These are phyloP conservation scores for Poecilia picta DNA, from an alignment of 2,797 vertebrate species.

Conservation along the genomic window DNA sequence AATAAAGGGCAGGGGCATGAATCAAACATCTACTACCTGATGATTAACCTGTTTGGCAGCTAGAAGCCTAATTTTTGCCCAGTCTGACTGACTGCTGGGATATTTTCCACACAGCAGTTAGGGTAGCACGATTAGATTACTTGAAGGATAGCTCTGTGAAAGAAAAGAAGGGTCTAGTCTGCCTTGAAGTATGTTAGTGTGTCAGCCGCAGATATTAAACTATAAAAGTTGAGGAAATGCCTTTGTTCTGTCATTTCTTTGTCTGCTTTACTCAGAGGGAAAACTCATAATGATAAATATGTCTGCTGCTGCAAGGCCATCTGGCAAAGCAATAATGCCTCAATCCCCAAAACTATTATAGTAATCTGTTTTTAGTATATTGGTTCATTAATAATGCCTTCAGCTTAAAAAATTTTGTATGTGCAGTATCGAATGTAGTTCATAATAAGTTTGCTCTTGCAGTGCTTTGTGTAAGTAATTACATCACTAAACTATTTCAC, in stretches of 20 bases:
- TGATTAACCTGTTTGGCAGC: conserved; percentile 71
- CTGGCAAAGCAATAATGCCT: conserved; percentile 48
- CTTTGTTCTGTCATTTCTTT: conserved; percentile 34
- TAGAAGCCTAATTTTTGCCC: conserved; percentile 43
- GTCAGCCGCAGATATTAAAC: conserved; percentile 17
- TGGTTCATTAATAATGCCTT: conserved; percentile 14
- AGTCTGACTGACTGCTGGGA: conserved; percentile 20
- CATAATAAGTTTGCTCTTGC: conserved; percentile 5
- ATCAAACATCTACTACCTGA: conserved; percentile 73
- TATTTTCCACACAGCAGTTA: conserved; percentile 29
- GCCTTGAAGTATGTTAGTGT: conserved; percentile 33
- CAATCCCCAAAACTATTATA: conserved; percentile 24
- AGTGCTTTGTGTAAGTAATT: neutral
- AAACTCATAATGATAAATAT: conserved; percentile 47
- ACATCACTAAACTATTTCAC: neutral
- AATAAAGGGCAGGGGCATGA: conserved; percentile 71
- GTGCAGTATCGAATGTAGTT: neutral
- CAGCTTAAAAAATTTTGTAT: conserved; percentile 5
- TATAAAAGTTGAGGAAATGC: conserved; percentile 42
- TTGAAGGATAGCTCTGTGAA: neutral
- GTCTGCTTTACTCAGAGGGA: conserved; percentile 27
- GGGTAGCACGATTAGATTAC: conserved; percentile 1
- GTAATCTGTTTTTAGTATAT: conserved; percentile 21
- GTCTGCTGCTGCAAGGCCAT: conserved; percentile 46
- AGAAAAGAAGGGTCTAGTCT: neutral